These are phyloP conservation scores for Nylanderia fulva DNA, from an alignment of 1,140 invertebrate species.

Conservation along the genomic window DNA sequence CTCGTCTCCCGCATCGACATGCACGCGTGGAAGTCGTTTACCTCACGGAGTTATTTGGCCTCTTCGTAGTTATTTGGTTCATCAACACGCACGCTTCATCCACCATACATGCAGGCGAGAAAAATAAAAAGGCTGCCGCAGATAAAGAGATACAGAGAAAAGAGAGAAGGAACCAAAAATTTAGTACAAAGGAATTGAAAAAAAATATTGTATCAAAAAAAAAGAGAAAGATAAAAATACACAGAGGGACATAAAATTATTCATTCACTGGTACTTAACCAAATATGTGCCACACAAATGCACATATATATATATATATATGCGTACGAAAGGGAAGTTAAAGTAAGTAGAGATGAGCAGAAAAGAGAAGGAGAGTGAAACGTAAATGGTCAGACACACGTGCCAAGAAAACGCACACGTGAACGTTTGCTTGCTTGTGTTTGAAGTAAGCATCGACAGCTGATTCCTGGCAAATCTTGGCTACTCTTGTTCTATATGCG, in stretches of 20 bases:
- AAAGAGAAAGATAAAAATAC: background rate
- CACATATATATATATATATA: no score
- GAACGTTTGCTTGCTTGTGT: slow-evolving; percentile 11
- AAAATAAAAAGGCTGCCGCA: background rate
- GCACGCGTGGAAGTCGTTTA: slow-evolving; percentile 77
- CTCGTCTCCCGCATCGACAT: slow-evolving; percentile 62
- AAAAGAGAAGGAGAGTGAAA: background rate
- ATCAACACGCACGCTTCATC: slow-evolving; percentile 34
- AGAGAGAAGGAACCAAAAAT: slow-evolving; percentile 5
- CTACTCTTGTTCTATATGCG: background rate
- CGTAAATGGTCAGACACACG: slow-evolving; percentile 51
- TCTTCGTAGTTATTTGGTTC: slow-evolving; percentile 57
- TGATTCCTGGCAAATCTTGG: slow-evolving; percentile 7
- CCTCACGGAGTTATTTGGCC: slow-evolving; percentile 78
- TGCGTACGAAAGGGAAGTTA: background rate
- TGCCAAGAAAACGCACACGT: slow-evolving; percentile 63
- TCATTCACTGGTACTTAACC: background rate
- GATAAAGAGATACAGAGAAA: slow-evolving; percentile 21
- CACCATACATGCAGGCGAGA: slow-evolving; percentile 37
- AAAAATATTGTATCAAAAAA: slow-evolving; percentile 2
- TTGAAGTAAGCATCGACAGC: slow-evolving; percentile 32
- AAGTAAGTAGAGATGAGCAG: background rate
- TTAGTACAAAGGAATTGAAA: background rate
- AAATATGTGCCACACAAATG: background rate
- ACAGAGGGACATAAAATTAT: slow-evolving; percentile 1